Conservation (phyloP, 2,113 vertebrate species). For the Ciconia maguari region DNA sequence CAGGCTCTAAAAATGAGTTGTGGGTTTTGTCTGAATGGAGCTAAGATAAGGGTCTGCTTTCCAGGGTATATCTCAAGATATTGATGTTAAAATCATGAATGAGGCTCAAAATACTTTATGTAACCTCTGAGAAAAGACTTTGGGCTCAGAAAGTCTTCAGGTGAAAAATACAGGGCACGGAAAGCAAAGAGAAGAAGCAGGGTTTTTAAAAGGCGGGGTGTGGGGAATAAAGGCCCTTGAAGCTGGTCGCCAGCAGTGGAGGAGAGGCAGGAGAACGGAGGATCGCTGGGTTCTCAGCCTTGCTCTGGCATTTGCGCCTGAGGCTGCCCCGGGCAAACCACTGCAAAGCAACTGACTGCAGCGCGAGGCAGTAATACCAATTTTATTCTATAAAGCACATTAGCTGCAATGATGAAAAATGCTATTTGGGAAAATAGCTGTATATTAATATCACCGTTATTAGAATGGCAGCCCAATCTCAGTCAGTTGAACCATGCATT, state of each 20-base stretch:
- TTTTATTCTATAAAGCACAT: background rate
- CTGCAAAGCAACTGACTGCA: background rate
- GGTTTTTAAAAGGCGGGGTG: background rate
- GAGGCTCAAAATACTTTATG: background rate
- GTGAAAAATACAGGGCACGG: background rate
- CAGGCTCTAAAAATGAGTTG: background rate
- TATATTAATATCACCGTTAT: background rate
- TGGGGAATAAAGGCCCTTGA: background rate
- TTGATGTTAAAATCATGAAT: background rate
- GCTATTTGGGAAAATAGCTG: background rate
- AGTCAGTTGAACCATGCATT: background rate
- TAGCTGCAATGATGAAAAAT: background rate
- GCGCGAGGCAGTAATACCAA: fast-evolving
- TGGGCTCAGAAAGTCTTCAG: background rate
- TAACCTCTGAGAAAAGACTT: background rate
- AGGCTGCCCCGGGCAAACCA: background rate
- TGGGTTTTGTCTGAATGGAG: background rate
- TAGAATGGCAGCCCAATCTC: background rate
- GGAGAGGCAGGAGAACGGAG: background rate
- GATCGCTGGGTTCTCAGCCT: background rate
- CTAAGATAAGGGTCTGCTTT: background rate
- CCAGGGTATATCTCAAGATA: background rate
- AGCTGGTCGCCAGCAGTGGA: background rate
- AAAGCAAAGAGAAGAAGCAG: background rate
- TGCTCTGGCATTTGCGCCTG: background rate